phyloP scores from a whole-genome alignment of 2,888 invertebrate species.

The Drosophila prolongata region DNA sequence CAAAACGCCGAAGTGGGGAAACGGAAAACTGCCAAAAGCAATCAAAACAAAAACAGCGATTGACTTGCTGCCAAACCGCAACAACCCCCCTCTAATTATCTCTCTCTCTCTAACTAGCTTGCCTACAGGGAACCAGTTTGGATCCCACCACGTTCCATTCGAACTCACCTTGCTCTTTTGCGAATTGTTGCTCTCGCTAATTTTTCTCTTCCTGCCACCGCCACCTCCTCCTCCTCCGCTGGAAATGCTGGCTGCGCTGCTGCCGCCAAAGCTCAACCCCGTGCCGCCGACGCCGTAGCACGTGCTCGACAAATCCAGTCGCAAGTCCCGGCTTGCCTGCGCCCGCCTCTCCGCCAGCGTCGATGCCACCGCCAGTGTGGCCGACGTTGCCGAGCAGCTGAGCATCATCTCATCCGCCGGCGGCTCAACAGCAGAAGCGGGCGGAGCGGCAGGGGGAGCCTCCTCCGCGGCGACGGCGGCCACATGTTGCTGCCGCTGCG shows the following conservation, averaged over 20 bases:
- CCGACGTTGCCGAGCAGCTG: slow-evolving; percentile 42
- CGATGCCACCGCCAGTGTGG: slow-evolving; percentile 68
- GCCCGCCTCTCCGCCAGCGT: slow-evolving; percentile 78
- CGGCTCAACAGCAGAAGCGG: slow-evolving; percentile 10
- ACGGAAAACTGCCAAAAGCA: slow-evolving; percentile 58
- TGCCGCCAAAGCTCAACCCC: slow-evolving; percentile 66
- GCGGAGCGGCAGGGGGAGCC: slow-evolving; percentile 15
- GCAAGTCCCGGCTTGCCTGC: slow-evolving; percentile 81
- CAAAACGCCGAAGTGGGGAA: slow-evolving; percentile 41
- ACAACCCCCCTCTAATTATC: background rate
- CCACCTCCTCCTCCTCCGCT: slow-evolving; percentile 51
- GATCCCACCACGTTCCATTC: slow-evolving; percentile 17
- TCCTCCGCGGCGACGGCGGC: slow-evolving; percentile 30
- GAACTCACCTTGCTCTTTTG: slow-evolving; percentile 83
- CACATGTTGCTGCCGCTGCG: slow-evolving; percentile 60
- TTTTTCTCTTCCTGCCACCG: slow-evolving; percentile 82
- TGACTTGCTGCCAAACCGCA: slow-evolving; percentile 58
- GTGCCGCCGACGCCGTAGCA: slow-evolving; percentile 76
- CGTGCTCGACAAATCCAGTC: slow-evolving; percentile 82
- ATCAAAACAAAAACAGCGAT: slow-evolving; percentile 75
- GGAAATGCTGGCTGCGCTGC: slow-evolving; percentile 53
- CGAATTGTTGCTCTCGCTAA: slow-evolving; percentile 83
- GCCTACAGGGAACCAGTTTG: slow-evolving; percentile 22
- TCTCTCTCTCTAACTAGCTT: background rate
- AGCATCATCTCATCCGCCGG: slow-evolving; percentile 33